These are phyloP conservation scores for Diorhabda carinulata DNA, from an alignment of 1,140 invertebrate genomes.

Conservation along the genomic window DNA sequence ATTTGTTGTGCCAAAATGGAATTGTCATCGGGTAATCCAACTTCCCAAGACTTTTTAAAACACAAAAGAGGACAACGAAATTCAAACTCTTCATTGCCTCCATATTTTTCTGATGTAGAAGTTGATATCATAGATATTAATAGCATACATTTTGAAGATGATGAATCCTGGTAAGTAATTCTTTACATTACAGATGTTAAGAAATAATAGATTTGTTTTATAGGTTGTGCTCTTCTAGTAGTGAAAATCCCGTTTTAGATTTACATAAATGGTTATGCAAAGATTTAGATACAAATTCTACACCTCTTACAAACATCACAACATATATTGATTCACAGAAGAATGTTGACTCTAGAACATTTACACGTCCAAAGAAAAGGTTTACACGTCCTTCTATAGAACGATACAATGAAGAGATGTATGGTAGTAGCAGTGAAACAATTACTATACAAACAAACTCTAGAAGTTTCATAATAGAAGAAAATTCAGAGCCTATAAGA, in stretches of 20 bases:
- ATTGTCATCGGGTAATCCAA: slow-evolving; percentile 30
- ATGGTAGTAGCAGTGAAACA: slow-evolving; percentile 28
- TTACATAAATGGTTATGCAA: slow-evolving; percentile 21
- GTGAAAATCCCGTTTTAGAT: slow-evolving; percentile 14
- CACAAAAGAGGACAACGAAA: slow-evolving; percentile 9
- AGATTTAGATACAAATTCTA: slow-evolving; percentile 12
- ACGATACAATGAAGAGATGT: slow-evolving; percentile 43
- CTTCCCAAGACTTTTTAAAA: slow-evolving; percentile 18
- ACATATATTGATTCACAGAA: slow-evolving; percentile 35
- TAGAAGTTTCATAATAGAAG: slow-evolving; percentile 15
- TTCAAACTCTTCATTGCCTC: neutral
- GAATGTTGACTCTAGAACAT: slow-evolving; percentile 51
- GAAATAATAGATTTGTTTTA: slow-evolving; percentile 5
- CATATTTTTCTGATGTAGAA: slow-evolving; percentile 1
- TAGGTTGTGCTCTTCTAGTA: slow-evolving; percentile 12
- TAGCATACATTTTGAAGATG: slow-evolving; percentile 38
- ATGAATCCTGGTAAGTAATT: slow-evolving; percentile 42
- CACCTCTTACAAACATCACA: slow-evolving; percentile 7
- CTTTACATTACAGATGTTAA: neutral
- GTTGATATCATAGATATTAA: slow-evolving; percentile 39
- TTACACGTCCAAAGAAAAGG: slow-evolving; percentile 51
- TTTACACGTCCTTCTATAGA: slow-evolving; percentile 47
- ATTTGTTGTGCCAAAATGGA: slow-evolving; percentile 32
- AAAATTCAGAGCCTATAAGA: neutral
- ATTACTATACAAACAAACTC: slow-evolving; percentile 3